Percentiles rank a stretch among this genome's conserved stretches.
Conservation (phyloP, 1,140 invertebrate genomes). For the Diachasma alloeum region DNA sequence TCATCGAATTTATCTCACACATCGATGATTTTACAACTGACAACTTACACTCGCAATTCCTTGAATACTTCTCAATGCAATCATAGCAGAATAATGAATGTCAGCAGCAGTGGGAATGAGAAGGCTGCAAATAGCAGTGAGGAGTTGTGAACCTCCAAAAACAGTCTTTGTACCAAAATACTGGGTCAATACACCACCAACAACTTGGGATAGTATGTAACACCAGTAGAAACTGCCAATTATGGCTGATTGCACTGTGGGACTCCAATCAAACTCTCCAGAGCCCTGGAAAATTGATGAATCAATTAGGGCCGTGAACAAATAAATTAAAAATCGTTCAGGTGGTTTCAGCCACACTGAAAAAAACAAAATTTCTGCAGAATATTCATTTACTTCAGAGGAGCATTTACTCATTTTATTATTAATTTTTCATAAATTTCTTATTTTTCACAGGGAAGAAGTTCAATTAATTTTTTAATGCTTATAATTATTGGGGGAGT, state of each 20-base stretch:
- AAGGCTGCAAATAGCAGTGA: slow-evolving; percentile 75
- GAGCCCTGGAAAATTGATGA: slow-evolving; percentile 41
- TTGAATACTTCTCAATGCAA: slow-evolving; percentile 72
- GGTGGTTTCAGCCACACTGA: not conserved
- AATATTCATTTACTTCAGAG: too few relatives aligned
- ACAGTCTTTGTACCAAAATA: slow-evolving; percentile 81
- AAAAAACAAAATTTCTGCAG: too few relatives aligned
- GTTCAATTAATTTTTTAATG: too few relatives aligned
- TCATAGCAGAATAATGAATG: slow-evolving; percentile 70
- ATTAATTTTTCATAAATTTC: too few relatives aligned
- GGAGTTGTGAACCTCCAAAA: slow-evolving; percentile 76
- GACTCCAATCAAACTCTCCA: slow-evolving; percentile 72
- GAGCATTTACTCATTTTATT: too few relatives aligned
- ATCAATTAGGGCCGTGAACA: not conserved
- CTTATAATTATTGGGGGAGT: too few relatives aligned
- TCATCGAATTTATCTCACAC: too few relatives aligned
- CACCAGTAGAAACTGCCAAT: slow-evolving; percentile 78
- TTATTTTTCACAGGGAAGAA: too few relatives aligned
- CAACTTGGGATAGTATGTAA: slow-evolving; percentile 75
- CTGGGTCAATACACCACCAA: slow-evolving; percentile 79
- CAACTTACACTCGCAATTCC: slow-evolving; percentile 72
- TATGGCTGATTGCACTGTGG: slow-evolving; percentile 70
- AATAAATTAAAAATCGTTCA: not conserved
- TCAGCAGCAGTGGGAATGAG: slow-evolving; percentile 72
- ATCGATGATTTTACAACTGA: too few relatives aligned